Evolutionary conservation across 2,888 invertebrate genomes (phyloP).

Genomic region (Cactoblastis cactorum): DNA sequence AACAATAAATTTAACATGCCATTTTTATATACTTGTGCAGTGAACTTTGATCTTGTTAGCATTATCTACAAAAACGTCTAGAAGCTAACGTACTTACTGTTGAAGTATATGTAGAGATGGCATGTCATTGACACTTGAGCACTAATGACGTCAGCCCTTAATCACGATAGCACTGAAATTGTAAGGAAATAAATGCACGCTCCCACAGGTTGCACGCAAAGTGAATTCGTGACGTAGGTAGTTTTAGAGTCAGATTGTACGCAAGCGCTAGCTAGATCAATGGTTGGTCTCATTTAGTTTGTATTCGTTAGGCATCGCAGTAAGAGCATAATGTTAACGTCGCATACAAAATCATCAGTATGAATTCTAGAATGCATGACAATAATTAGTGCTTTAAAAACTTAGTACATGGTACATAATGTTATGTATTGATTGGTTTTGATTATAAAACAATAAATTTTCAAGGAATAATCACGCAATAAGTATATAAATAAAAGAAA

Average conservation of each 20-base stretch:
- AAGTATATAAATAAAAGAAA: not conserved
- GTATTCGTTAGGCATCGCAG: conserved; percentile 35
- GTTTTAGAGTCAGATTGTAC: conserved; percentile 23
- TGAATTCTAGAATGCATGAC: conserved; percentile 68
- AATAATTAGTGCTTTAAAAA: conserved; percentile 70
- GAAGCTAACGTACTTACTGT: too few relatives aligned
- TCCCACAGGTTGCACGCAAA: conserved; percentile 33
- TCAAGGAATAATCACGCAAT: too few relatives aligned
- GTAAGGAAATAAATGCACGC: not conserved
- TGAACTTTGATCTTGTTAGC: not conserved
- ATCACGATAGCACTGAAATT: not conserved
- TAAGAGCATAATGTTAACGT: conserved; percentile 29
- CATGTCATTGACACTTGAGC: not conserved
- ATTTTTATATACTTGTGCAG: not conserved
- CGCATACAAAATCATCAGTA: conserved; percentile 25
- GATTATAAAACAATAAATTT: not conserved
- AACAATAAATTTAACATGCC: not conserved
- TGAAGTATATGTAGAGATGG: too few relatives aligned
- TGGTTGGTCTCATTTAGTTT: conserved; percentile 54
- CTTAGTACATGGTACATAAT: conserved; percentile 31
- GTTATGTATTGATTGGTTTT: not conserved
- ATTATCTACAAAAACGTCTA: too few relatives aligned
- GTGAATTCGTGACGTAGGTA: conserved; percentile 27
- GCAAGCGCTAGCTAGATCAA: conserved; percentile 39
- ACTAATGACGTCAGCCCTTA: not conserved